phyloP scores from a whole-genome alignment of 1,140 invertebrate genomes.

The Myzus persicae region DNA sequence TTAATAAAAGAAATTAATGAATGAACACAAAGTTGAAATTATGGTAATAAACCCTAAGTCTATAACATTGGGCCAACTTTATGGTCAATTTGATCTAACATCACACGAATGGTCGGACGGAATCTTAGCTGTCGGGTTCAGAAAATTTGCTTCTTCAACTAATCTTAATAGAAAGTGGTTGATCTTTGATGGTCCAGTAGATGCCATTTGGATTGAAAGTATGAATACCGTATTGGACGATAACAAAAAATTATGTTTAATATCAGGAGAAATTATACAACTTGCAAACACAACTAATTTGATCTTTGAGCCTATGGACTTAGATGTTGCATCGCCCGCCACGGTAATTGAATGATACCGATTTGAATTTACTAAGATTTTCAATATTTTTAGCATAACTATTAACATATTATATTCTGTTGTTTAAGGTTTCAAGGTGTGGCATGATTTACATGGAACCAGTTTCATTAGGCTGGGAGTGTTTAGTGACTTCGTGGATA shows the following conservation, averaged over 20 bases:
- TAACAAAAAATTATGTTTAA: slow-evolving; percentile 92
- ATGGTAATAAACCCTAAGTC: slow-evolving; percentile 95
- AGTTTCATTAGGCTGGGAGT: slow-evolving; percentile 85
- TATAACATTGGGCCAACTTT: slow-evolving; percentile 94
- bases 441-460: slow-evolving; percentile 98
- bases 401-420: background rate
- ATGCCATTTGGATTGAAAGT: slow-evolving; percentile 97
- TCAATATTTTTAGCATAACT: background rate
- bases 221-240: slow-evolving; percentile 97
- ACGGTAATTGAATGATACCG: slow-evolving; percentile 67
- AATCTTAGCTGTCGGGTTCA: slow-evolving; percentile 89
- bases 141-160: slow-evolving; percentile 84
- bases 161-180: slow-evolving; percentile 90
- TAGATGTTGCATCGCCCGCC: slow-evolving; percentile 88
- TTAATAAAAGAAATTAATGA: slow-evolving; percentile 17
- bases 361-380: background rate
- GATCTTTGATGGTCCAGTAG: slow-evolving; percentile 96
- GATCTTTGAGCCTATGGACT: slow-evolving; percentile 94
- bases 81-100: slow-evolving; percentile 92
- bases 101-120: slow-evolving; percentile 96
- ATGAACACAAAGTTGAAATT: slow-evolving; percentile 84
- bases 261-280: slow-evolving; percentile 95
- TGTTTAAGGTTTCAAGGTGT: slow-evolving; percentile 80
- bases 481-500: slow-evolving; percentile 88
- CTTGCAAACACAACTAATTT: slow-evolving; percentile 88